phyloP scores from a whole-genome alignment of 2,113 vertebrate species.

The Candoia aspera region DNA sequence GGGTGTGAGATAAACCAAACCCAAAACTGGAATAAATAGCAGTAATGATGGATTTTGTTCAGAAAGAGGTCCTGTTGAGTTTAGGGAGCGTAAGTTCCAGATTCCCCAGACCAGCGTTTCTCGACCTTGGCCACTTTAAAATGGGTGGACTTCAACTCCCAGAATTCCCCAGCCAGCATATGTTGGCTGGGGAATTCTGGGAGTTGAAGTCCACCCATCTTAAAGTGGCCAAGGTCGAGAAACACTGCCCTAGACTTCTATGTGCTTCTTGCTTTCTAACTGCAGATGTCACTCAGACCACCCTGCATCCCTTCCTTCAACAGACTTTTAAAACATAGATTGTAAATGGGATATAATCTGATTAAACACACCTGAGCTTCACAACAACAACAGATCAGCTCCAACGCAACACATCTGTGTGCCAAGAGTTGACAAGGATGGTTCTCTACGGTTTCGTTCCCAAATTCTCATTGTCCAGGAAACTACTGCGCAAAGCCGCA shows the following conservation, averaged over 20 bases:
- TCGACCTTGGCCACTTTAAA: too few species aligned
- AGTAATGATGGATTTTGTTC: not conserved
- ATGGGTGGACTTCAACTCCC: too few species aligned
- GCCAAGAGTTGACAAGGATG: not conserved
- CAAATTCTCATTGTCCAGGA: not conserved
- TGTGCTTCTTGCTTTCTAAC: not conserved
- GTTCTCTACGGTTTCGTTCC: too few species aligned
- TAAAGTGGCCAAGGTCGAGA: too few species aligned
- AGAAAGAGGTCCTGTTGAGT: not conserved
- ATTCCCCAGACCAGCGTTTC: too few species aligned
- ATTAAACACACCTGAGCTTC: not conserved
- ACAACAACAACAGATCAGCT: not conserved
- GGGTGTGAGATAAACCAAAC: not conserved
- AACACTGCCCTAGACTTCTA: too few species aligned
- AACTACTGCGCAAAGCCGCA: not conserved
- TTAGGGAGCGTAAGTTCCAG: not conserved
- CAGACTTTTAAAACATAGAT: not conserved
- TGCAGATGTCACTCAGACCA: conserved; percentile 17
- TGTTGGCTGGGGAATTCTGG: too few species aligned
- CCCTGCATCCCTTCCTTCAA: conserved; percentile 5
- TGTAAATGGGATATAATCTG: not conserved
- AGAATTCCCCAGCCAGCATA: too few species aligned
- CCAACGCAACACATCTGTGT: conserved; percentile 2
- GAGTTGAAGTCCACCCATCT: too few species aligned
- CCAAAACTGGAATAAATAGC: not conserved